These are phyloP conservation scores for Acronicta aceris DNA, from an alignment of 2,888 invertebrate species.

Conservation along the genomic window DNA sequence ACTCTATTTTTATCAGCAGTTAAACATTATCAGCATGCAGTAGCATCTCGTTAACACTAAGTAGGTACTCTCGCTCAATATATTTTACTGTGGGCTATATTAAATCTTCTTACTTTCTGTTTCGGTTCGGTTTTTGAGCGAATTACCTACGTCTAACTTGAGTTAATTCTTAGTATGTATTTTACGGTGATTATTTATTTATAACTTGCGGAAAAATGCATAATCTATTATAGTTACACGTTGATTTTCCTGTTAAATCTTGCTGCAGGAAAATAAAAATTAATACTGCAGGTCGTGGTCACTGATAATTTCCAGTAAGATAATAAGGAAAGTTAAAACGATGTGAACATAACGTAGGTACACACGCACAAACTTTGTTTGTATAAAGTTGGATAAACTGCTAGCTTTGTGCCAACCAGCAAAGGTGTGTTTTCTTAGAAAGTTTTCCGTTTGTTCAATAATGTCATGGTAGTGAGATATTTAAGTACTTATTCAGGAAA, in stretches of 20 bases:
- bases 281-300: conserved; percentile 24
- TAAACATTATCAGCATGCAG: conserved; percentile 59
- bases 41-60: conserved; percentile 65
- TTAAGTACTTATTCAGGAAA: conserved; percentile 14
- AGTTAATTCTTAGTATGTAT: conserved; percentile 2
- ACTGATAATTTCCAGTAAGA: conserved; percentile 46
- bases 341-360: conserved; percentile 21
- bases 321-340: conserved; percentile 45
- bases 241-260: conserved; percentile 46
- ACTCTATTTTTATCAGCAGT: conserved; percentile 72
- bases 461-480: conserved; percentile 20
- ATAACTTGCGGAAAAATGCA: conserved; percentile 34
- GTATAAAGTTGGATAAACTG: conserved; percentile 24
- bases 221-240: conserved; percentile 8
- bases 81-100: conserved; percentile 12
- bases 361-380: conserved; percentile 32
- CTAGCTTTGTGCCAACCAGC: conserved; percentile 13
- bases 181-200: conserved; percentile 17
- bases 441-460: conserved; percentile 39
- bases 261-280: conserved; percentile 46
- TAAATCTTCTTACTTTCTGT: conserved; percentile 12
- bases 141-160: too few species aligned
- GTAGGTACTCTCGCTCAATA: conserved; percentile 56
- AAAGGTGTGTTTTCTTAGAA: conserved; percentile 34
- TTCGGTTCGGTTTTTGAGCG: too few species aligned